Evolutionary conservation across 2,888 invertebrate genomes (phyloP), one percentile per base, ranked within the genome.

Genomic region (Morpho helenor): DNA sequence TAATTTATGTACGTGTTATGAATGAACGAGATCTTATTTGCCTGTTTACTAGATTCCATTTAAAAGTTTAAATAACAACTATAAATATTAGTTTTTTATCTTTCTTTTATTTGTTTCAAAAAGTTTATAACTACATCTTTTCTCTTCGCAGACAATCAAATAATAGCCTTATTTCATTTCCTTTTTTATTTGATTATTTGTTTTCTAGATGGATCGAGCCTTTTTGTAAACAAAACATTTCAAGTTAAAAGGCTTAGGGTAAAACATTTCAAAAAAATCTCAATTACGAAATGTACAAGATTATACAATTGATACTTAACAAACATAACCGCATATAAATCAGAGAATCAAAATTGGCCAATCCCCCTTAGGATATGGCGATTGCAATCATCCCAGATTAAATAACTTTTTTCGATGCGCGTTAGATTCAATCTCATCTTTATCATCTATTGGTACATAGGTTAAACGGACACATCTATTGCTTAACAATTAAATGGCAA

Each of bases 401-500:
- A 59, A 57, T 58, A 45, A 49, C 51, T 55, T 55, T 49, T 52
- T 56, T 59, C 63, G 57, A 63, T 61, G 51, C 55, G 40, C 56
- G 59, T 61, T 61, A 61, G 59, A 63, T 61, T 41, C 45, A 52
- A 51, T 57, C 48, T 60, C 57, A 57, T 61, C 52, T 61, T 59
- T 52, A 61, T 51, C 46, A 63, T 60, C 51, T 57, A 66, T 77
- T 79, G 70, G 75, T 76, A 76, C 79, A 80, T 79, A 77, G 78
- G 80, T 77, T 82, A 79, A 79, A 75, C 75, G 76, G 80, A 80
- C 80, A 74, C 66, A 77, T 76, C 67, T 75, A 77, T 90, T 88
- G 82, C 85, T 68, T 75, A 80, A 89, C 84, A 82, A 84, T 86
- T 86, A 89, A 89, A 88, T 87, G 84, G 86, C 88, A 87, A 78